A percentile compares a stretch with the other conserved stretches of the same genome.
Conservation (phyloP, 2,888 invertebrate species). For the Colostygia pectinataria region DNA sequence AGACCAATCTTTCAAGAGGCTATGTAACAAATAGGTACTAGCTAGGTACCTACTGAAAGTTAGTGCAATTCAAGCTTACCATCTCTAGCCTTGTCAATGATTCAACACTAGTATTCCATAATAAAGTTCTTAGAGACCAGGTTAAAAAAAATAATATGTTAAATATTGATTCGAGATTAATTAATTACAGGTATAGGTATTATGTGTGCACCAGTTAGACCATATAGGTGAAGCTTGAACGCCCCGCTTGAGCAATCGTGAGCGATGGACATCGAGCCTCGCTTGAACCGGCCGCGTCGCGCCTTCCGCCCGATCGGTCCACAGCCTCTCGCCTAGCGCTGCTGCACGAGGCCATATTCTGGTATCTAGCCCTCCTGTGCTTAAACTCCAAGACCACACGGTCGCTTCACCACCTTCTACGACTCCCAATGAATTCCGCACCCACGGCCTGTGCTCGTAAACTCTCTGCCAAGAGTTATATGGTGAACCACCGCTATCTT, state of each 20-base stretch:
- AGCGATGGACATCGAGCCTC: constrained; percentile 85
- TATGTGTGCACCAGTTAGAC: constrained; percentile 89
- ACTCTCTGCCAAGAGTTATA: constrained; percentile 93
- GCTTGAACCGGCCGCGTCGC: constrained; percentile 83
- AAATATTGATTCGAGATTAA: neutral
- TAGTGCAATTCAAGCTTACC: no score
- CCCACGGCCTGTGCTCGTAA: constrained; percentile 90
- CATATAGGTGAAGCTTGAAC: constrained; percentile 86
- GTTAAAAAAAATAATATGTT: no score
- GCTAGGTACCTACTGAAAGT: no score
- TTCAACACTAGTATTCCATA: no score
- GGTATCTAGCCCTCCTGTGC: constrained; percentile 86
- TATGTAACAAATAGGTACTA: no score
- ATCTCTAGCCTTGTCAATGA: no score
- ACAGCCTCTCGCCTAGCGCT: constrained; percentile 90
- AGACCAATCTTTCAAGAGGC: no score
- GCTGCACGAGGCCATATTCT: constrained; percentile 92
- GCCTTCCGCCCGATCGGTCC: constrained; percentile 83
- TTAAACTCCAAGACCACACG: constrained; percentile 90
- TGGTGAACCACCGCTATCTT: constrained; percentile 89
- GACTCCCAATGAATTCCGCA: constrained; percentile 58
- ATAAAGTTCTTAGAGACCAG: no score
- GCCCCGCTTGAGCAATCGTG: constrained; percentile 83
- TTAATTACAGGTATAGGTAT: constrained; percentile 84
- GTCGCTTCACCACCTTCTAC: constrained; percentile 90